Base-by-base conservation (phyloP, 2,888 invertebrate species). In the Stenurella melanura region DNA sequence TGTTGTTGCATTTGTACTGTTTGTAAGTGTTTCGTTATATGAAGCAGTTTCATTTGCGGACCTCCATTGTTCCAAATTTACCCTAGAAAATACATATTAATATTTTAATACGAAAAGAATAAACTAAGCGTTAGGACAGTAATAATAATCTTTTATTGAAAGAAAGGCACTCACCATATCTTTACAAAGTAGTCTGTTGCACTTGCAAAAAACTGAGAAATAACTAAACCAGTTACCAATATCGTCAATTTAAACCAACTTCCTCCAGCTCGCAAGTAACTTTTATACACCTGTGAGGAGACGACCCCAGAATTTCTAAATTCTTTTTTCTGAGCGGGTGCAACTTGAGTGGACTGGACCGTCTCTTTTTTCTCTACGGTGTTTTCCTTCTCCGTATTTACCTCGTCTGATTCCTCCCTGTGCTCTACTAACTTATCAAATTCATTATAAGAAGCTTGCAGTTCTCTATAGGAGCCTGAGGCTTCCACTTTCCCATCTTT, bases 121-220 rank as follows among this genome's bases (percentile, higher is more conserved):
- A 19, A 57, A 34, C 30, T 34, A 7, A 58, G 19, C 21, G 4
- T 26, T 26, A 26, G 21, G 2, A 26, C 21, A 26, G 21, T 26
- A 4, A 26, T 4, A 10, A 21, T 12, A 5, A 9, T 18, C 12
- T 5, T 58, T 58, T 11, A 61, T 61, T 61, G 7, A n/a, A 30
- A 6, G 1, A 7, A 66, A 42, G 19, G 4, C 26, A 86, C 89
- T 90, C 83, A 93, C 96, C 96, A 96, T 86, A 92, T 93, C 4
- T 94, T 93, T 5, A 96, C 92, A 91, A 95, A 96, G 90, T 93
- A 96, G 87, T 96, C 96, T 0, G 94, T 93, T 15, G 93, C 92
- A 11, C 95, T 96, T 0, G 94, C 95, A 60, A 94, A 89, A 17
- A 77, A 34, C 70, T 83, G 82, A 26, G 80, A 78, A 0, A 77